A percentile compares a stretch with the other conserved stretches of the same genome.
Conservation (phyloP, 2,797 vertebrate species). For the Rhyacichthys aspro region DNA sequence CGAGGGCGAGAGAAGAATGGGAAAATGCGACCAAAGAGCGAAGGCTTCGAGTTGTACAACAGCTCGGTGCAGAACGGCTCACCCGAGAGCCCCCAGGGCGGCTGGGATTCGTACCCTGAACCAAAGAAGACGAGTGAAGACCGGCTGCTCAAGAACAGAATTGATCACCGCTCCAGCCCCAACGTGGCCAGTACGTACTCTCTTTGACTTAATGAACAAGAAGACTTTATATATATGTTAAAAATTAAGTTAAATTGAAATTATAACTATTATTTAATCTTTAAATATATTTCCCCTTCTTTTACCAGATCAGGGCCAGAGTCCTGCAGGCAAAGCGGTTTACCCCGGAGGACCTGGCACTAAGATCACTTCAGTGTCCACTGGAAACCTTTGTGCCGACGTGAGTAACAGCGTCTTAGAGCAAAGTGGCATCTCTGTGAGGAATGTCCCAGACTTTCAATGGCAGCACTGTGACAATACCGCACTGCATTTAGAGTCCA, state of each 20-base stretch:
- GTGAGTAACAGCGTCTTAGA: slow-evolving; percentile 74
- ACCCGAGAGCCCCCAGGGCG: slow-evolving; percentile 90
- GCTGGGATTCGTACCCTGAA: slow-evolving; percentile 92
- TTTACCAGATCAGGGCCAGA: slow-evolving; percentile 91
- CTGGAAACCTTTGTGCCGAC: slow-evolving; percentile 96
- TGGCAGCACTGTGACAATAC: slow-evolving; percentile 9
- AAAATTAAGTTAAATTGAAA: too few relatives aligned
- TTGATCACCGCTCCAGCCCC: slow-evolving; percentile 96
- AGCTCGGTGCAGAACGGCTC: slow-evolving; percentile 93
- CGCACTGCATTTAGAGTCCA: slow-evolving; percentile 2
- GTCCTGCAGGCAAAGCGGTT: slow-evolving; percentile 88
- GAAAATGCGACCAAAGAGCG: slow-evolving; percentile 96
- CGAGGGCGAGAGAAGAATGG: slow-evolving; percentile 88
- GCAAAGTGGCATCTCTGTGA: slow-evolving; percentile 20
- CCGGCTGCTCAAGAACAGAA: slow-evolving; percentile 91
- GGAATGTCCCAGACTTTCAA: slow-evolving; percentile 39
- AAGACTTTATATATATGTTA: background rate
- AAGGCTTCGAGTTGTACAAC: slow-evolving; percentile 96
- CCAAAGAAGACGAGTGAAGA: slow-evolving; percentile 93
- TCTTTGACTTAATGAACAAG: background rate
- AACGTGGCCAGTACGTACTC: slow-evolving; percentile 94
- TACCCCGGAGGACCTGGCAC: slow-evolving; percentile 88
- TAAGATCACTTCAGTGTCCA: slow-evolving; percentile 98
- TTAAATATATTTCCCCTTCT: background rate
- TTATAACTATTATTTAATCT: background rate